A percentile compares a stretch with the other conserved stretches of the same genome.
Conservation (phyloP, 1,140 invertebrate genomes). For the Atopsyche davidsoni region DNA sequence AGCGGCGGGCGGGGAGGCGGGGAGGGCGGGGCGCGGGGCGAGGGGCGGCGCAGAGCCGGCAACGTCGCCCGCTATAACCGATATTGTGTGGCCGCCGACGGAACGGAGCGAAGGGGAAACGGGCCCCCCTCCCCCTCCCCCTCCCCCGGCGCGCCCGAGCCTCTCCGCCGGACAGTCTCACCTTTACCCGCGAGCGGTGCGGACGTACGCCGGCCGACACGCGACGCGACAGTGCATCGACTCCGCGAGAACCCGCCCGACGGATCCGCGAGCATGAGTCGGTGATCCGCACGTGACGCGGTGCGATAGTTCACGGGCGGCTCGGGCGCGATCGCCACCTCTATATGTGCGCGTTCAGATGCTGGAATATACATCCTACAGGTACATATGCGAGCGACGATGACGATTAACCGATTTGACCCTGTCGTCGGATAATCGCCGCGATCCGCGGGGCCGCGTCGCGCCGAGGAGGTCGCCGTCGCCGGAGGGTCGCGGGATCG, state of each 20-base stretch:
- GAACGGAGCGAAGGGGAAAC: conserved; percentile 18
- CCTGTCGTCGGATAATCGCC: conserved; percentile 2
- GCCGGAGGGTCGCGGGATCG: background rate
- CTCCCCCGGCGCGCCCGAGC: conserved; percentile 4
- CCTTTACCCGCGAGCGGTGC: conserved; percentile 12
- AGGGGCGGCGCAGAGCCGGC: conserved; percentile 4
- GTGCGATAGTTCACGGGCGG: conserved; percentile 17
- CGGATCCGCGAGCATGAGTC: conserved; percentile 19
- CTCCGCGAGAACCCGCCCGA: no score
- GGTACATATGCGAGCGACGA: conserved; percentile 14
- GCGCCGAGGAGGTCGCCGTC: no score
- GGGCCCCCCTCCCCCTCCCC: conserved; percentile 11
- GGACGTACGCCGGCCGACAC: conserved; percentile 14
- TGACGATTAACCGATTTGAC: conserved; percentile 6
- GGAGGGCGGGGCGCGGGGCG: conserved; percentile 1
- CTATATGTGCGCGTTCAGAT: conserved; percentile 25
- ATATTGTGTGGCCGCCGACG: conserved; percentile 18
- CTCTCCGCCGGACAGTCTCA: conserved; percentile 15
- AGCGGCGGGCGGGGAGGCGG: conserved; percentile 4
- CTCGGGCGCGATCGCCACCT: conserved; percentile 22
- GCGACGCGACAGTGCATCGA: no score
- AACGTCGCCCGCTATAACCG: conserved; percentile 26
- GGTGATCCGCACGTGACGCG: conserved; percentile 20
- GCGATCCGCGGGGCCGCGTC: no score
- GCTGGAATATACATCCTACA: conserved; percentile 29